A percentile compares a stretch with the other conserved stretches of the same genome.
phyloP scores from a whole-genome alignment of 1,140 invertebrate species.

The Doryteuthis pealeii region DNA sequence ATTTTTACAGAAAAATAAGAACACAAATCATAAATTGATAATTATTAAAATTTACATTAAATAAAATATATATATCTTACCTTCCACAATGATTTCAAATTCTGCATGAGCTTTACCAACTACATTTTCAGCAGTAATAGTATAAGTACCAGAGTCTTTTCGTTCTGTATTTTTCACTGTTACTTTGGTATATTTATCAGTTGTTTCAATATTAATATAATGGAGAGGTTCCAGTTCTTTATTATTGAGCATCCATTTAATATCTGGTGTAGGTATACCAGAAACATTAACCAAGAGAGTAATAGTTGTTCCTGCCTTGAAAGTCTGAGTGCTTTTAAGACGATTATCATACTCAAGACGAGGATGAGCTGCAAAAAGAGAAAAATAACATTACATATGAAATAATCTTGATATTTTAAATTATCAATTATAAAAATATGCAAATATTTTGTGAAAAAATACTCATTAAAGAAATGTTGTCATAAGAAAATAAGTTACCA shows the following conservation, averaged over 20 bases:
- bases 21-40: too few species aligned
- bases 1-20: too few species aligned
- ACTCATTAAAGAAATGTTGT: background rate
- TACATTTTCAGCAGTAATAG: slow-evolving; percentile 54
- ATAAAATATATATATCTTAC: slow-evolving; percentile 52
- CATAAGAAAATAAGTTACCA: background rate
- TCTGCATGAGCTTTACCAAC: slow-evolving; percentile 53
- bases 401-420: too few species aligned
- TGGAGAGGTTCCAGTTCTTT: slow-evolving; percentile 60
- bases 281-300: slow-evolving; percentile 65
- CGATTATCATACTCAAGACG: slow-evolving; percentile 54
- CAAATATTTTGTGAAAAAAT: background rate
- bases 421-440: too few species aligned
- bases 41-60: too few species aligned
- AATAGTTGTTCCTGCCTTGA: slow-evolving; percentile 53
- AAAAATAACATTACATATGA: background rate
- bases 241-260: slow-evolving; percentile 84
- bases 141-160: slow-evolving; percentile 53
- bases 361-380: slow-evolving; percentile 47
- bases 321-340: slow-evolving; percentile 48
- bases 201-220: slow-evolving; percentile 47
- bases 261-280: slow-evolving; percentile 87
- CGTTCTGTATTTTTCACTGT: slow-evolving; percentile 50
- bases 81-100: slow-evolving; percentile 63
- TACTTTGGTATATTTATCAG: slow-evolving; percentile 44